Evolutionary conservation across 2,797 vertebrate species (phyloP), one percentile per base, ranked within the genome.

Genomic region (Agapornis canus): DNA sequence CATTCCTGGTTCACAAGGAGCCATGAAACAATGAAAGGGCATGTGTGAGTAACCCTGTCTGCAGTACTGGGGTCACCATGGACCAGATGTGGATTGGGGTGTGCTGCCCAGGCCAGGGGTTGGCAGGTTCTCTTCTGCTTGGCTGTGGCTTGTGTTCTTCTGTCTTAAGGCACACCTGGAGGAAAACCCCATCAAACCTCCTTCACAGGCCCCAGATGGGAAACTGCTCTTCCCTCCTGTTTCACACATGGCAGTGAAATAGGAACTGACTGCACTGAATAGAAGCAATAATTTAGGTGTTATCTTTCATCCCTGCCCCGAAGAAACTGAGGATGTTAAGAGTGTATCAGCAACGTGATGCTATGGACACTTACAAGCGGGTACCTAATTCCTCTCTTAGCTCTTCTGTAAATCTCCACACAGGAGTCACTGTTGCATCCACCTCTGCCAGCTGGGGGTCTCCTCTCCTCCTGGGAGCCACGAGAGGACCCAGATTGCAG

Each of bases 21-120:
- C 43, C 25, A 1, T 8, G 19, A 11, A 13, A 47, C 0, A 1
- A 13, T 1, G 4, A 4, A 4, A 0, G n/a, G 63, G 37, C 0
- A 2, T 5, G 40, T 21, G 22, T 1, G 6, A 29, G 31, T 37
- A 11, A 23, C 6, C 21, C 31, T 31, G 17, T 45, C 63, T 59
- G 37, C 49, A 0, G 2, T 8, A 0, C n/a, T 22, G 5, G 2
- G 18, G 18, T 32, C 23, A 6, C 27, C 3, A 3, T 13, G 15
- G 6, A 4, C 6, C 2, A 8, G 16, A 31, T 3, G 48, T 26
- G 29, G 57, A 15, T 2, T 2, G 26, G 20, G 27, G 15, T 2
- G 1, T 4, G 1, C 18, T 12, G 32, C 65, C 52, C 10, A 7
- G 37, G 49, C 25, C 29, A 35, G 56, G 48, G 20, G 7, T 26